Conservation (phyloP, 2,888 invertebrate genomes). For the Sisyra nigra region DNA sequence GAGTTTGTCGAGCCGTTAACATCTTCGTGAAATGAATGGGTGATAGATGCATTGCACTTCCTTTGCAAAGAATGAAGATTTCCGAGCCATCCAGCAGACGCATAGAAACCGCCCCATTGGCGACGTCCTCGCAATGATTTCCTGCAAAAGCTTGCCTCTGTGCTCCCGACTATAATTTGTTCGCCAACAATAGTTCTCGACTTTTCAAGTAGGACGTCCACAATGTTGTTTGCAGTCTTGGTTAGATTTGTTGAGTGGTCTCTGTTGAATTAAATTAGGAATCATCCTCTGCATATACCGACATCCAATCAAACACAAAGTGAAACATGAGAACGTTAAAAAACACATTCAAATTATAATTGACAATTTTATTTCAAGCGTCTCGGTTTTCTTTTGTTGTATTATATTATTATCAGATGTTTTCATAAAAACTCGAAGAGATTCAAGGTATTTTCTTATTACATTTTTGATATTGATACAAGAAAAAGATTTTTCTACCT, state of each 20-base stretch:
- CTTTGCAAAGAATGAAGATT: neutral
- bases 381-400: too few species aligned
- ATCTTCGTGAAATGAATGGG: neutral
- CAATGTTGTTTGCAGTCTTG: neutral
- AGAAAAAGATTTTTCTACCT: too few species aligned
- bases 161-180: neutral
- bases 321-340: too few species aligned
- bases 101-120: constrained; percentile 1
- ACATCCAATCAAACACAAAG: too few species aligned
- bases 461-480: too few species aligned
- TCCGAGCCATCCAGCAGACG: neutral
- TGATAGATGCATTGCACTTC: neutral
- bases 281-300: too few species aligned
- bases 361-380: too few species aligned
- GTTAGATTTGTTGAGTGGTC: neutral
- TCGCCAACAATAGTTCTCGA: neutral
- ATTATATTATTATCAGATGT: too few species aligned
- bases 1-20: neutral
- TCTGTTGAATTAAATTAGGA: neutral
- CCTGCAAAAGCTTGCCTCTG: neutral
- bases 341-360: too few species aligned
- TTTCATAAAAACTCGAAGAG: too few species aligned
- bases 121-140: neutral
- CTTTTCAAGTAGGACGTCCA: neutral
- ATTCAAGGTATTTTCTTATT: too few species aligned